Percentiles rank a stretch among this genome's conserved stretches.
These are phyloP conservation scores for Solea senegalensis DNA, from an alignment of 2,113 vertebrate species.

Conservation along the genomic window DNA sequence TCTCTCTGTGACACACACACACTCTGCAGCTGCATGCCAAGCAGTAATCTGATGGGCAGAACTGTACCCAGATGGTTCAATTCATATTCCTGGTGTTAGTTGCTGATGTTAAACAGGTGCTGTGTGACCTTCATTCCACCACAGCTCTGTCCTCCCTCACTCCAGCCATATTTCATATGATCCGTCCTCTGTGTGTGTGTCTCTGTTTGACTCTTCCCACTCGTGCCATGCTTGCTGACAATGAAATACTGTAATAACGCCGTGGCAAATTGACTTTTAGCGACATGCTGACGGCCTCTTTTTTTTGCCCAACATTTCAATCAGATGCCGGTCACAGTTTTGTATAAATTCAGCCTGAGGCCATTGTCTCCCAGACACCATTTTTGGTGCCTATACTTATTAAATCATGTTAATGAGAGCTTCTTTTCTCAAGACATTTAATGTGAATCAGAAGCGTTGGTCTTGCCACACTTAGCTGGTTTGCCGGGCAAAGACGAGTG, in stretches of 20 bases:
- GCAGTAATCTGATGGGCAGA: slow-evolving; percentile 65
- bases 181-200: neutral
- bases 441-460: slow-evolving; percentile 42
- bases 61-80: slow-evolving; percentile 64
- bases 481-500: slow-evolving; percentile 33
- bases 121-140: slow-evolving; percentile 64
- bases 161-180: slow-evolving; percentile 12
- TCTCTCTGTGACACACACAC: slow-evolving; percentile 2
- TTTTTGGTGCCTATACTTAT: slow-evolving; percentile 47
- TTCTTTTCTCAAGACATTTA: slow-evolving; percentile 43
- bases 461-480: slow-evolving; percentile 10
- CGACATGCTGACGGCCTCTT: slow-evolving; percentile 21
- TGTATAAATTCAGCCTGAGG: slow-evolving; percentile 49
- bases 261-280: slow-evolving; percentile 28
- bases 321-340: slow-evolving; percentile 47
- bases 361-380: slow-evolving; percentile 43
- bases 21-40: slow-evolving; percentile 46
- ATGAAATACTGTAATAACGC: slow-evolving; percentile 34
- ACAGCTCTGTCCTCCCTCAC: slow-evolving; percentile 32
- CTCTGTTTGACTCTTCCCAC: slow-evolving; percentile 12
- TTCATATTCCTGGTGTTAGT: slow-evolving; percentile 62
- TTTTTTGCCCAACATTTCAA: slow-evolving; percentile 39
- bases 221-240: slow-evolving; percentile 25
- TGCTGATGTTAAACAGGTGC: slow-evolving; percentile 73
- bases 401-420: slow-evolving; percentile 44